Evolutionary conservation across 2,113 vertebrate species (phyloP).

Genomic region (Pseudopipra pipra): DNA sequence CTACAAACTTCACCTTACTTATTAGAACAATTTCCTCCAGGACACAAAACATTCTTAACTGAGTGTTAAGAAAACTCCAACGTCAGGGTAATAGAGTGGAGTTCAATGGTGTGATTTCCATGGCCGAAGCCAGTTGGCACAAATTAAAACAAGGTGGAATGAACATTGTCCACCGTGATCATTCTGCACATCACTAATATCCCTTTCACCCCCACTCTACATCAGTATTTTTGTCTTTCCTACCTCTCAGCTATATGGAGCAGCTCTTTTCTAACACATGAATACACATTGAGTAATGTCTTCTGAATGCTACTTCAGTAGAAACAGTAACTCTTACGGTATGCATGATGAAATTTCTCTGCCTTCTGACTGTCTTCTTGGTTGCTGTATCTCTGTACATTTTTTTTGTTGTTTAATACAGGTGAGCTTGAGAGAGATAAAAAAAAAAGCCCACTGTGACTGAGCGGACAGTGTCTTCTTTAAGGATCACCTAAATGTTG

Average conservation of each 20-base stretch:
- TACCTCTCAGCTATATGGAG: not conserved
- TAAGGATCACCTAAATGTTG: not conserved
- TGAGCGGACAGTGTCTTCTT: not conserved
- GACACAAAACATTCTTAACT: not conserved
- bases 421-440: not conserved
- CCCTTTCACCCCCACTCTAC: not conserved
- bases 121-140: not conserved
- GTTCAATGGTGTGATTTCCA: not conserved
- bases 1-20: not conserved
- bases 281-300: fast-evolving
- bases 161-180: not conserved
- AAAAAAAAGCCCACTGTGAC: not conserved
- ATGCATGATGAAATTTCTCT: not conserved
- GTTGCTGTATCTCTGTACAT: not conserved
- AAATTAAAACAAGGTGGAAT: not conserved
- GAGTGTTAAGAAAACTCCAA: not conserved
- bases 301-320: not conserved
- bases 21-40: not conserved
- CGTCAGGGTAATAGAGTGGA: not conserved
- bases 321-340: not conserved
- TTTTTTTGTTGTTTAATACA: not conserved
- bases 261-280: not conserved
- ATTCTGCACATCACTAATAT: not conserved
- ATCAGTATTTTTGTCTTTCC: not conserved
- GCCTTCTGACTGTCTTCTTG: not conserved